These are phyloP conservation scores for Drosophila athabasca DNA, from an alignment of 1,140 invertebrate genomes.

Conservation along the genomic window DNA sequence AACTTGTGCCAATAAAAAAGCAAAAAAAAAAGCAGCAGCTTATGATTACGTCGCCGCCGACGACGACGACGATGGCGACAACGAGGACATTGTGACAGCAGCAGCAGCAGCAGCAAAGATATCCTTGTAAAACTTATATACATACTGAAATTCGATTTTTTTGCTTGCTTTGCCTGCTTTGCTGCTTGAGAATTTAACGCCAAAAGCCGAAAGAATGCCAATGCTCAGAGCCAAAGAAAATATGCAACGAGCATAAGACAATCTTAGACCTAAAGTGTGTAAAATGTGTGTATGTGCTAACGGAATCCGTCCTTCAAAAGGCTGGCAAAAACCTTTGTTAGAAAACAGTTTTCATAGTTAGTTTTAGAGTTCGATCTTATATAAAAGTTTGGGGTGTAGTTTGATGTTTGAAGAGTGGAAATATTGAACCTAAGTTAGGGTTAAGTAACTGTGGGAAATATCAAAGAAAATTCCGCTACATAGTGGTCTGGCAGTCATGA, in stretches of 20 bases:
- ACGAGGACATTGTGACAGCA: conserved; percentile 56
- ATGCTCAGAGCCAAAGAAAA: conserved; percentile 6
- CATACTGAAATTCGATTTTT: conserved; percentile 73
- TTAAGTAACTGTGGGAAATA: too few species aligned
- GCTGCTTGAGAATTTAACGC: neutral
- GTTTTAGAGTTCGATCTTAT: too few species aligned
- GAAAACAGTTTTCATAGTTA: too few species aligned
- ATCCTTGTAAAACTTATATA: conserved; percentile 76
- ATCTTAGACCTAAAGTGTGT: too few species aligned
- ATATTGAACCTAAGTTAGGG: too few species aligned
- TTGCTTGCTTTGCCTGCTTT: conserved; percentile 34
- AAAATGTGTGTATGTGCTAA: too few species aligned
- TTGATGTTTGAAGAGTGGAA: too few species aligned
- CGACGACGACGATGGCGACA: conserved; percentile 28
- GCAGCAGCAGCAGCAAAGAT: conserved; percentile 34
- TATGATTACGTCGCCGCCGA: conserved; percentile 35
- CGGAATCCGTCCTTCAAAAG: neutral
- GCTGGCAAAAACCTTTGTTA: too few species aligned
- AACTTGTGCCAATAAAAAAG: conserved; percentile 1
- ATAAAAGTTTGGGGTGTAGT: too few species aligned
- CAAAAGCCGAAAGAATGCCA: neutral
- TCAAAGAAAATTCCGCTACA: too few species aligned
- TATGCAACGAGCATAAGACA: too few species aligned
- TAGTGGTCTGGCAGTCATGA: too few species aligned
- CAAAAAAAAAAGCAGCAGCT: conserved; percentile 8